Conservation (phyloP, 2,797 vertebrate species). For the Novumbra hubbsi region DNA sequence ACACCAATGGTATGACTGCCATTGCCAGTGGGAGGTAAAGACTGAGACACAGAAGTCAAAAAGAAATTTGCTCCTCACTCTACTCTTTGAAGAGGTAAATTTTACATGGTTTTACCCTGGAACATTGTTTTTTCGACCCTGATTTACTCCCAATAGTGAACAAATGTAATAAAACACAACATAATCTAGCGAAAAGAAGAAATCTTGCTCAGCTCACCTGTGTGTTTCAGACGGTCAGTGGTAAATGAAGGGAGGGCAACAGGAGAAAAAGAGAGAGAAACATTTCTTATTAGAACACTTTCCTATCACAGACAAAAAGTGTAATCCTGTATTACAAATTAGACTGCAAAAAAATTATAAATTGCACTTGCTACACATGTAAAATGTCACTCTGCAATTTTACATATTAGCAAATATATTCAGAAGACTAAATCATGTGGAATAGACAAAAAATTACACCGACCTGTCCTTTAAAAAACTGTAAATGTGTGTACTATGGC, state of each 20-base stretch:
- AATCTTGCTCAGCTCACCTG: background rate
- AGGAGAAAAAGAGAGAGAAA: background rate
- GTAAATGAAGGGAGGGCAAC: background rate
- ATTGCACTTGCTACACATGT: background rate
- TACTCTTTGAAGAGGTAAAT: background rate
- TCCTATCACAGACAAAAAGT: background rate
- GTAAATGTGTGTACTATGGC: background rate
- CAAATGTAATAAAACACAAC: background rate
- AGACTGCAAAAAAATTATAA: background rate
- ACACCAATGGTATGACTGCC: background rate
- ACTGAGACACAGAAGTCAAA: background rate
- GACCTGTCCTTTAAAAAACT: background rate
- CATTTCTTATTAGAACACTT: background rate
- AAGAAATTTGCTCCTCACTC: background rate
- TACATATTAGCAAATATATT: background rate
- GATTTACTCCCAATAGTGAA: background rate
- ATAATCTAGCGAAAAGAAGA: background rate
- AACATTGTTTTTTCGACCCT: background rate
- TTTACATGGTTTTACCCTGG: background rate
- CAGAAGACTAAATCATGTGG: slow-evolving; percentile 2
- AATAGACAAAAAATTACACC: background rate
- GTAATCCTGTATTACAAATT: background rate
- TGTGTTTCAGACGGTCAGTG: background rate
- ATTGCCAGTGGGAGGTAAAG: background rate
- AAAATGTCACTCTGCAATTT: background rate